These are phyloP conservation scores for Plagiodera versicolora DNA, from an alignment of 2,888 invertebrate genomes.

Conservation along the genomic window DNA sequence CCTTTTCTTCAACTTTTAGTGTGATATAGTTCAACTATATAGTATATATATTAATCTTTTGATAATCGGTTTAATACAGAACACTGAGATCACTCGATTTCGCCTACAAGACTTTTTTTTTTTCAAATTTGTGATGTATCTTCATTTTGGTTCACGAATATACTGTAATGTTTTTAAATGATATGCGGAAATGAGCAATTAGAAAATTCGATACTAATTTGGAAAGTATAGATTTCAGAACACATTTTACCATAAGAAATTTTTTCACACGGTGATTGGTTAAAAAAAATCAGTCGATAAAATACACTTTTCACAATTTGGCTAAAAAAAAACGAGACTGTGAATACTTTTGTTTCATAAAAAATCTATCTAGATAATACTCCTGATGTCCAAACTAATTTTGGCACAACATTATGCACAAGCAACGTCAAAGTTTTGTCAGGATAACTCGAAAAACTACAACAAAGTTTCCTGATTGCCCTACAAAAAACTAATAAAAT, in stretches of 20 bases:
- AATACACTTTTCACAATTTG: slow-evolving; percentile 13
- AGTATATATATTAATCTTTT: neutral
- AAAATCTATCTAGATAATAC: slow-evolving; percentile 23
- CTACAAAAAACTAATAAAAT: slow-evolving; percentile 19
- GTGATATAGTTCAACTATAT: slow-evolving; percentile 2
- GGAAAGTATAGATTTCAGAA: slow-evolving; percentile 31
- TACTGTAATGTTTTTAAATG: slow-evolving; percentile 14
- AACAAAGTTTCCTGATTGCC: slow-evolving; percentile 6
- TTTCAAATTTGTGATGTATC: neutral
- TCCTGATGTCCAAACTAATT: slow-evolving; percentile 22
- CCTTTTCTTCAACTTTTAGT: slow-evolving; percentile 5
- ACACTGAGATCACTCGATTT: neutral
- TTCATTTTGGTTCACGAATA: neutral
- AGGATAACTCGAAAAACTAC: neutral
- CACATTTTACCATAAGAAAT: slow-evolving; percentile 36
- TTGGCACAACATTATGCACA: slow-evolving; percentile 30
- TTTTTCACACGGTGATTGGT: slow-evolving; percentile 24
- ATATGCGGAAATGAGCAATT: slow-evolving; percentile 33
- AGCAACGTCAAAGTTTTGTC: slow-evolving; percentile 20
- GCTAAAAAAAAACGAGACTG: slow-evolving; percentile 12
- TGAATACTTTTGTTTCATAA: slow-evolving; percentile 6
- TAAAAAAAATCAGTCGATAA: slow-evolving; percentile 31
- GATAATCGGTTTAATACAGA: neutral
- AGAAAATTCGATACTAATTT: slow-evolving; percentile 19
- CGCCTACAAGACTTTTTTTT: neutral